Base-by-base conservation (phyloP, 53 echinoderm and acorn worm genomes). In the Holothuria scabra region DNA sequence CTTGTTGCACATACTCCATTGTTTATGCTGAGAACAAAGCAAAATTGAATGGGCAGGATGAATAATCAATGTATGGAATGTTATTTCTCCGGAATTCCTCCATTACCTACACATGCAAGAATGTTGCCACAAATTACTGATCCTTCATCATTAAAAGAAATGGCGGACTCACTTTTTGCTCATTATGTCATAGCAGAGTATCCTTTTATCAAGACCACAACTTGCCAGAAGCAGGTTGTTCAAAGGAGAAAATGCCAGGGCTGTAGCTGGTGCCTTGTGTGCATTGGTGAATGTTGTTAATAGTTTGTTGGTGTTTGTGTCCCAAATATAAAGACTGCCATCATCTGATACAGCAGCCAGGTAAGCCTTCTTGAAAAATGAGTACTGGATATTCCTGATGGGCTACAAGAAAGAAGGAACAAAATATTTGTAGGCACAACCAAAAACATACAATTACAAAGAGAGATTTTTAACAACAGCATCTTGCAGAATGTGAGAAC, bases 291-390 rank as follows among this genome's bases (percentile, higher is more conserved):
- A 97, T 21, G 89, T 26, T 0, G 78, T 46, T 22, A 95, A 64
- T 35, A 87, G 41, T 56, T 97, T 97, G 55, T 55, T 67, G 23
- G 97, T 74, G 85, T 94, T 97, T 34, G 92, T 93, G 72, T 97
- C 97, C 97, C 97, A 97, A 32, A 97, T 74, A 23, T 86, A 90
- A 2, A 97, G 92, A 24, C 87, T 78, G 25, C 97, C 97, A 21
- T 94, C 94, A 84, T 97, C 97, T 18, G 97, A 94, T 8, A 94
- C 97, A 20, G 97, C 85, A 24, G 90, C 97, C 5, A 97, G 72
- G 26, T 92, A 82, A 0, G 97, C 90, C 41, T 94, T 97, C 89
- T 94, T 97, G 89, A 94, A 94, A 83, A 69, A 71, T 38, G 97
- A 97, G 91, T 94, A 97, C 56, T 92, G 92, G n/a, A 97, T 44